These are phyloP conservation scores for Nasonia longicornis DNA, from an alignment of 1,140 invertebrate genomes.

Conservation along the genomic window DNA sequence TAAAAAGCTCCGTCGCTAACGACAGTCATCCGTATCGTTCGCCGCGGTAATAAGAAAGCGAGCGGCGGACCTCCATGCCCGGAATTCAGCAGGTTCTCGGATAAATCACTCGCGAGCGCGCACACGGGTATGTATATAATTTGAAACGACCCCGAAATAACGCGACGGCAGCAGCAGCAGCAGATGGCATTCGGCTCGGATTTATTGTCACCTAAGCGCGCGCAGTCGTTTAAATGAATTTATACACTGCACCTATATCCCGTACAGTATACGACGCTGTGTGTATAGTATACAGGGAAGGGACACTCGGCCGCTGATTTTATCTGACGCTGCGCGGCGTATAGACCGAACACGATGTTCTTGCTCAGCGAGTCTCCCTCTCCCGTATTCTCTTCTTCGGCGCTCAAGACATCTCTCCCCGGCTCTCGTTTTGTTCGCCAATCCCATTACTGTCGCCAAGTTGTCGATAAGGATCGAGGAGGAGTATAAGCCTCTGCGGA, in stretches of 20 bases:
- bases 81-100: constrained; percentile 45
- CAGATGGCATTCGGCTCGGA: constrained; percentile 50
- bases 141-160: constrained; percentile 56
- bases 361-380: background rate
- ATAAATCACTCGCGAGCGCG: constrained; percentile 47
- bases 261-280: too few species aligned
- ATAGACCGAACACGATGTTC: background rate
- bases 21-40: constrained; percentile 20
- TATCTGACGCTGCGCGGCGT: background rate
- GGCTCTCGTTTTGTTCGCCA: constrained; percentile 2
- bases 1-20: constrained; percentile 15
- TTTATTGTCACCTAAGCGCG: constrained; percentile 54
- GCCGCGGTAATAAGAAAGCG: constrained; percentile 14
- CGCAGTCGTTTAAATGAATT: constrained; percentile 57
- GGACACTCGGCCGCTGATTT: constrained; percentile 40
- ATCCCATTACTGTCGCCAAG: constrained; percentile 22
- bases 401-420: background rate
- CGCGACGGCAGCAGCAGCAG: constrained; percentile 44
- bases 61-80: background rate
- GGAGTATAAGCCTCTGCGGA: constrained; percentile 24
- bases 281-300: background rate
- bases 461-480: constrained; percentile 34
- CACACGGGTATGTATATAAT: constrained; percentile 45
- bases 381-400: background rate
- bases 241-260: constrained; percentile 41